Evolutionary conservation across 2,888 invertebrate genomes (phyloP), one percentile per base, ranked within the genome.

Genomic region (Drosophila meridiana): DNA sequence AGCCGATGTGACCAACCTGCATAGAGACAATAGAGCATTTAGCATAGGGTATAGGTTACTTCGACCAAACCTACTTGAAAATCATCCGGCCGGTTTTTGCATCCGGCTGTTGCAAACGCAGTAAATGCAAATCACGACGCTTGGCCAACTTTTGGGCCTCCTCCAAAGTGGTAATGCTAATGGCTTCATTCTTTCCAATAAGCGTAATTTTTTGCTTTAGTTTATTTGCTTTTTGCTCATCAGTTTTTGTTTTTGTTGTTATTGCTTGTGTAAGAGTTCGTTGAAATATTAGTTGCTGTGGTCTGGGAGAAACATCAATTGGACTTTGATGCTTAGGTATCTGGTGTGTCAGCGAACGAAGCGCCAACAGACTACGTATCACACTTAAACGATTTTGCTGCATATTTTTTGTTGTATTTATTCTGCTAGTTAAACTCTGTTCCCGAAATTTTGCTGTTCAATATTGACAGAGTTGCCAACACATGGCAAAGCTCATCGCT

Each of bases 121-220:
- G 94, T 67, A 97, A 93, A 90, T 95, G 96, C 73, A 97, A 93
- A 59, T 96, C 95, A 78, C 96, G 94, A 47, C 96, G 94, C 68
- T 94, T 94, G 0, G 97, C 95, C 69, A 97, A 85, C 90, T 94
- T 96, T 80, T 95, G 94, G 0, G 97, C 97, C 82, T 95, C 95
- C 76, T 95, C 95, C 34, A 97, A 77, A 34, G 96, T 95, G 1
- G 94, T 94, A 4, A 96, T 94, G 72, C 93, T 94, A 28, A 96
- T 92, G 38, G 94, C 92, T 82, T 95, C 93, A 90, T 95, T 95
- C 40, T 94, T 93, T 43, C 94, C 93, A 68, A 96, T 93, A 36
- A 97, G 92, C 0, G 96, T 96, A 74, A 97, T 95, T 92, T 94
- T 95, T n/a, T 84, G 72, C 32, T 72, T 74, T 2, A 9, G 53